Evolutionary conservation across 2,797 vertebrate species (phyloP).

Genomic region (Lepidocolaptes lacrymiger): DNA sequence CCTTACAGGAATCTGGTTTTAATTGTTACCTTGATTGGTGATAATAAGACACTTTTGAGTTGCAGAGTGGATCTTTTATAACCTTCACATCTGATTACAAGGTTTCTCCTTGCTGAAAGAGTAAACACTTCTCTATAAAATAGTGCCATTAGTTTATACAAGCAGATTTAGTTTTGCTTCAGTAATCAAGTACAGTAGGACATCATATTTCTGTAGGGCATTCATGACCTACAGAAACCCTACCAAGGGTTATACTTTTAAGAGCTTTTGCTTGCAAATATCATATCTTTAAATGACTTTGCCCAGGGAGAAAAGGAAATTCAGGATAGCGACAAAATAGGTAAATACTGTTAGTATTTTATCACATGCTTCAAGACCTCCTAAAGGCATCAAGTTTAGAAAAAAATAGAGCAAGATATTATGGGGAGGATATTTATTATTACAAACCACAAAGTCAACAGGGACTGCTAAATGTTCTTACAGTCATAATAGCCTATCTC

Average conservation of each 20-base stretch:
- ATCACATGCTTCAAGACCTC: slow-evolving; percentile 73
- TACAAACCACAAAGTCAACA: slow-evolving; percentile 76
- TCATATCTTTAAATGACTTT: slow-evolving; percentile 74
- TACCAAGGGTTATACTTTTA: slow-evolving; percentile 35
- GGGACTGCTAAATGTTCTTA: slow-evolving; percentile 81
- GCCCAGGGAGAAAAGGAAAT: slow-evolving; percentile 74
- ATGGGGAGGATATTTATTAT: slow-evolving; percentile 74
- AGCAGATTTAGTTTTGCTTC: slow-evolving; percentile 46
- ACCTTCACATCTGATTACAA: slow-evolving; percentile 53
- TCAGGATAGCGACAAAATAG: slow-evolving; percentile 60
- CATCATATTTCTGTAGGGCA: slow-evolving; percentile 47
- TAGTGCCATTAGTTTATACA: not conserved
- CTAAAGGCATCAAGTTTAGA: slow-evolving; percentile 71
- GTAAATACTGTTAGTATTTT: slow-evolving; percentile 72
- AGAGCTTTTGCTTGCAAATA: slow-evolving; percentile 64
- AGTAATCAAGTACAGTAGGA: slow-evolving; percentile 12
- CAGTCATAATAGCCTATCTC: slow-evolving; percentile 80
- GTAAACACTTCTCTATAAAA: not conserved
- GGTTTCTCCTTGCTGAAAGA: not conserved
- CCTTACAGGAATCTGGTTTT: not conserved
- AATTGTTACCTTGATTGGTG: slow-evolving; percentile 46
- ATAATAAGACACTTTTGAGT: slow-evolving; percentile 2
- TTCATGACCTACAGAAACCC: not conserved
- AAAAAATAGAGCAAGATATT: slow-evolving; percentile 71
- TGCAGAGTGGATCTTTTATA: slow-evolving; percentile 9